Conservation (phyloP, 2,113 vertebrate genomes). For the Ellobius talpinus region DNA sequence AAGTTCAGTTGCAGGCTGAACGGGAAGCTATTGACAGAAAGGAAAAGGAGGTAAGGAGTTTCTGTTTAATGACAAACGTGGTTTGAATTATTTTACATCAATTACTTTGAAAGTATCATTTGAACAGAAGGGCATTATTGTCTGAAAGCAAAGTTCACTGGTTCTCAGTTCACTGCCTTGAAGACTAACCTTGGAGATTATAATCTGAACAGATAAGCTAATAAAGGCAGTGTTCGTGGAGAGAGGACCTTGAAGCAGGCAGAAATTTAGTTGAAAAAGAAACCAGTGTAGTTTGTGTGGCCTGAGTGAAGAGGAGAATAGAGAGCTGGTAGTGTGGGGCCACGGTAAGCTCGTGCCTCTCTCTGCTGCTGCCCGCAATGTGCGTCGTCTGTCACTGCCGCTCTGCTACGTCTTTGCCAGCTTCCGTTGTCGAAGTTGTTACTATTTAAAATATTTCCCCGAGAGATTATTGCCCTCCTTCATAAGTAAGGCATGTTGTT, state of each 20-base stretch:
- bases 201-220: background rate
- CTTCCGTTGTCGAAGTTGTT: background rate
- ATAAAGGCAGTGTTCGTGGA: background rate
- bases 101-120: slow-evolving; percentile 26
- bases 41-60: slow-evolving; percentile 94
- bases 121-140: background rate
- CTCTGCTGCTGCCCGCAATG: background rate
- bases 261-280: background rate
- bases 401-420: background rate
- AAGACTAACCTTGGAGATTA: background rate
- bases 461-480: background rate
- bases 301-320: background rate
- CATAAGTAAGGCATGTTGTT: background rate
- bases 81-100: slow-evolving; percentile 55
- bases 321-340: background rate
- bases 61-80: slow-evolving; percentile 52
- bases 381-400: background rate
- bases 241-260: background rate
- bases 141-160: slow-evolving; percentile 5
- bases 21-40: slow-evolving; percentile 97
- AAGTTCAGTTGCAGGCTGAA: slow-evolving; percentile 95
- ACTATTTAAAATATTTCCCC: background rate
- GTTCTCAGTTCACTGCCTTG: slow-evolving; percentile 14
- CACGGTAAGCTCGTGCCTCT: background rate
- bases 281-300: background rate